Conservation (phyloP, 2,113 vertebrate genomes). For the Illadopsis cleaveri region DNA sequence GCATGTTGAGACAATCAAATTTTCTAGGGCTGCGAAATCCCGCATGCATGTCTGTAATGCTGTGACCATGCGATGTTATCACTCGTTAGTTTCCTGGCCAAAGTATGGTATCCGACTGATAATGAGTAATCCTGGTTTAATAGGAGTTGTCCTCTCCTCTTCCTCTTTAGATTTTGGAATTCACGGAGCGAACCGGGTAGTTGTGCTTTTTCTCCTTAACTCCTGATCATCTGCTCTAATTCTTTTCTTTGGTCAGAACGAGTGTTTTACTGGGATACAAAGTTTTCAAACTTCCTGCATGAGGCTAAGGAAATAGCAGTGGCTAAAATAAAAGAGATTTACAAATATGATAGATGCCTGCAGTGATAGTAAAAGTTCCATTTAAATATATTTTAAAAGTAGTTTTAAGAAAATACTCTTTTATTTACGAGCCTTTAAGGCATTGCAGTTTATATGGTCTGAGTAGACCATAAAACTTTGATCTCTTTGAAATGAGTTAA, state of each 20-base stretch:
- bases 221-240: not conserved
- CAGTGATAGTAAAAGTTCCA: not conserved
- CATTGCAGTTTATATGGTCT: not conserved
- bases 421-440: not conserved
- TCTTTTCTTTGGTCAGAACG: not conserved
- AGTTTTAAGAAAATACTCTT: not conserved
- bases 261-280: not conserved
- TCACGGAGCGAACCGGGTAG: not conserved
- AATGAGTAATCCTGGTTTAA: not conserved
- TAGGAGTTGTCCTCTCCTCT: not conserved
- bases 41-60: not conserved
- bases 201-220: not conserved
- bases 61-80: slow-evolving; percentile 19
- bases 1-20: slow-evolving; percentile 28
- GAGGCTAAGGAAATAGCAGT: not conserved
- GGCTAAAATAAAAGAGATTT: not conserved
- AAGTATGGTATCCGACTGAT: not conserved
- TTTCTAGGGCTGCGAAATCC: not conserved
- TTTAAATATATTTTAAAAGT: not conserved
- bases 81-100: not conserved
- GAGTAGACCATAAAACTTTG: not conserved
- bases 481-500: not conserved
- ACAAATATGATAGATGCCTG: not conserved
- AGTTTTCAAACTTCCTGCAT: not conserved
- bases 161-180: slow-evolving; percentile 5